A percentile compares a stretch with the other conserved stretches of the same genome.
phyloP scores from a whole-genome alignment of 2,888 invertebrate species.

The Calliopum simillimum region DNA sequence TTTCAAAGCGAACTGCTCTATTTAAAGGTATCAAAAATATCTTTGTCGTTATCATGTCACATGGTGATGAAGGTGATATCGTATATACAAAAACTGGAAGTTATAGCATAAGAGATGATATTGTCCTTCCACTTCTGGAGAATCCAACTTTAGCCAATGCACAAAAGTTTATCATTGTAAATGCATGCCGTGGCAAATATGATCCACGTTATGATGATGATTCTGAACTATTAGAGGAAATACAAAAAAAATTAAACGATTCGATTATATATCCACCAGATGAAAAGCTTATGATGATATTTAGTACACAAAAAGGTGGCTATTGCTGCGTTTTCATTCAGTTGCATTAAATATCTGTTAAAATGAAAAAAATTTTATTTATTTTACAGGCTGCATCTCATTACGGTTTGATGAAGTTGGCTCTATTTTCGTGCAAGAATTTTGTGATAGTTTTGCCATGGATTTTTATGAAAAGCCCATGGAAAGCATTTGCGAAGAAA shows the following conservation, averaged over 20 bases:
- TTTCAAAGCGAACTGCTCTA: background rate
- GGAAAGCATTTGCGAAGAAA: slow-evolving; percentile 6
- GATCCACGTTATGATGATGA: slow-evolving; percentile 23
- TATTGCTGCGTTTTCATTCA: no score
- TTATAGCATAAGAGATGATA: slow-evolving; percentile 21
- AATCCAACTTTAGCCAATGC: slow-evolving; percentile 10
- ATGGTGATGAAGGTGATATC: slow-evolving; percentile 24
- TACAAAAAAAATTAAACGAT: no score
- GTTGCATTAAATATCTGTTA: no score
- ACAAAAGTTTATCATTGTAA: slow-evolving; percentile 16
- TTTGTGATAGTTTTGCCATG: slow-evolving; percentile 7
- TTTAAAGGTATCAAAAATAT: slow-evolving; percentile 5
- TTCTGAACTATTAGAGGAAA: no score
- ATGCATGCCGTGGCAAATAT: slow-evolving; percentile 18
- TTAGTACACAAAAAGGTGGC: no score
- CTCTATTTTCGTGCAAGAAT: slow-evolving; percentile 16
- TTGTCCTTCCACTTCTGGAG: slow-evolving; percentile 1
- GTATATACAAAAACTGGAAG: slow-evolving; percentile 20
- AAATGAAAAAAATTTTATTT: no score
- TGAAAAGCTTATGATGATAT: no score
- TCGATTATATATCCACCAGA: no score
- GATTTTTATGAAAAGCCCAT: slow-evolving; percentile 10
- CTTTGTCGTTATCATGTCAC: slow-evolving; percentile 18
- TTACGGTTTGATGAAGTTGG: slow-evolving; percentile 17
- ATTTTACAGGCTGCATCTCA: slow-evolving; percentile 15